Conservation (phyloP, 2,113 vertebrate genomes). For the Myrmecobius fasciatus region DNA sequence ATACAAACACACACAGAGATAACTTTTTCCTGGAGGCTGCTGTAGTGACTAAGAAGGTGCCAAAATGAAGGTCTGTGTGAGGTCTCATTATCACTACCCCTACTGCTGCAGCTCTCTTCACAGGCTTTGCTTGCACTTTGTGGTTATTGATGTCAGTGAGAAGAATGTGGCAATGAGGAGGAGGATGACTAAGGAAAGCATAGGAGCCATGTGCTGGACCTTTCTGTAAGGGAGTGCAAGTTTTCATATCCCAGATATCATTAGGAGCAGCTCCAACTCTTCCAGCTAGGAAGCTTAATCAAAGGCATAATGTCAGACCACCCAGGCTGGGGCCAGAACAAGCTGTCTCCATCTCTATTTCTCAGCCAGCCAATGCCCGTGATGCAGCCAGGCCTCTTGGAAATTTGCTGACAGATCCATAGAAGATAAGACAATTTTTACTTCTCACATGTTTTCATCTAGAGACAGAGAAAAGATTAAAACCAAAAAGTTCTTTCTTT, state of each 20-base stretch:
- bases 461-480: slow-evolving; percentile 55
- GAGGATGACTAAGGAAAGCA: slow-evolving; percentile 48
- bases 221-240: slow-evolving; percentile 68
- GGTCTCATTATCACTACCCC: slow-evolving; percentile 87
- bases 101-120: slow-evolving; percentile 82
- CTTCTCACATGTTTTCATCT: slow-evolving; percentile 69
- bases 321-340: slow-evolving; percentile 78
- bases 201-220: slow-evolving; percentile 56
- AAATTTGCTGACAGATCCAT: slow-evolving; percentile 72
- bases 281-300: slow-evolving; percentile 80
- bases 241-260: slow-evolving; percentile 80
- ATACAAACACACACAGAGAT: background rate
- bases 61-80: slow-evolving; percentile 80
- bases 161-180: slow-evolving; percentile 86
- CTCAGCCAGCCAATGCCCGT: slow-evolving; percentile 67
- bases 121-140: slow-evolving; percentile 77
- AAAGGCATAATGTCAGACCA: slow-evolving; percentile 84
- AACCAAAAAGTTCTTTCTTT: background rate
- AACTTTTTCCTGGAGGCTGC: background rate
- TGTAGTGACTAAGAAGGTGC: slow-evolving; percentile 3
- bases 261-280: slow-evolving; percentile 82
- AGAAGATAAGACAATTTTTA: slow-evolving; percentile 47
- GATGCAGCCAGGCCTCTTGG: slow-evolving; percentile 73
- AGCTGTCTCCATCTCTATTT: slow-evolving; percentile 70
- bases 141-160: slow-evolving; percentile 87